phyloP scores from a whole-genome alignment of 2,113 vertebrate genomes.

The Toxostoma redivivum region DNA sequence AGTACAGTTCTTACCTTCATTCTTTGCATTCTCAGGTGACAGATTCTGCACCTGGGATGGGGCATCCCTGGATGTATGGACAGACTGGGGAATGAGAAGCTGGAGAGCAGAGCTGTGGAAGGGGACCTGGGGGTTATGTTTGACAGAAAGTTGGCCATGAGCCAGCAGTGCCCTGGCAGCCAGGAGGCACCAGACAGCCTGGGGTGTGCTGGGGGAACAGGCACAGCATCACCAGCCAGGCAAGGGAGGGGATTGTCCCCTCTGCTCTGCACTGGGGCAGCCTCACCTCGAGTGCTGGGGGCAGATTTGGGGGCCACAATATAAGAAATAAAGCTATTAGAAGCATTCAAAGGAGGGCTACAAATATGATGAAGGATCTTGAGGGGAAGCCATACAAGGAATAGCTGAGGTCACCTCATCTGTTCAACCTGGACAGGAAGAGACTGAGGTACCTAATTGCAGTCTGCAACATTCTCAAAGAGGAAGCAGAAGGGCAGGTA shows the following conservation, averaged over 20 bases:
- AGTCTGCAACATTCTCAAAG: neutral
- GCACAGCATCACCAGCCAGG: accelerated
- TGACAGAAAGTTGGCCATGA: accelerated
- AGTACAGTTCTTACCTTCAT: neutral
- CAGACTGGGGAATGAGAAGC: neutral
- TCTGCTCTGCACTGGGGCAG: accelerated
- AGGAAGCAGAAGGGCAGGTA: neutral
- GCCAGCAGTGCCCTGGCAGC: neutral
- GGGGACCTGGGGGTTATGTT: accelerated
- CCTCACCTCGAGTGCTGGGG: accelerated
- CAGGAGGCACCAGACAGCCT: neutral
- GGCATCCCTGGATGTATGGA: neutral
- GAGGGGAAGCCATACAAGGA: neutral
- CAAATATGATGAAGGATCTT: neutral
- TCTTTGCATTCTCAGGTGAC: neutral
- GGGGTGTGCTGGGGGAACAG: neutral
- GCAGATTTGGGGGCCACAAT: accelerated
- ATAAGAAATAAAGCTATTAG: neutral
- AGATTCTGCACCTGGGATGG: neutral
- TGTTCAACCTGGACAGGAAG: neutral
- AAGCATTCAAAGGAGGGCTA: neutral
- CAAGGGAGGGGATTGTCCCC: neutral
- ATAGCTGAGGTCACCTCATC: neutral
- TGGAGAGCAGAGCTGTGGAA: accelerated
- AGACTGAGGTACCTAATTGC: neutral